These are phyloP conservation scores for Xestia c-nigrum DNA, from an alignment of 2,888 invertebrate genomes.

Conservation along the genomic window DNA sequence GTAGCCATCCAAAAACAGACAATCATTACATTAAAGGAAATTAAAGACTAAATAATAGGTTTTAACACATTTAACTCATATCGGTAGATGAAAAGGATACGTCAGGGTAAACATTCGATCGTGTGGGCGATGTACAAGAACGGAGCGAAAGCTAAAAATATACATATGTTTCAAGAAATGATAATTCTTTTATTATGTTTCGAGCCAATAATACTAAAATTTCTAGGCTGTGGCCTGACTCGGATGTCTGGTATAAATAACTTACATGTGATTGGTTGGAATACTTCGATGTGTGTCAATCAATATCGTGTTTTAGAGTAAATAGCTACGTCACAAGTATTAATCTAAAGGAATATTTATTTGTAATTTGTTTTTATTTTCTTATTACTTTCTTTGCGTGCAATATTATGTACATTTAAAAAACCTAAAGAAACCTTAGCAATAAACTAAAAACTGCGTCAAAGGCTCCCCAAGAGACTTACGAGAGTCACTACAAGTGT, in stretches of 20 bases:
- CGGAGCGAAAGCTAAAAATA: background rate
- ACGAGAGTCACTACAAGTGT: no score
- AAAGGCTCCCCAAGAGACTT: no score
- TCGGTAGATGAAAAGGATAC: background rate
- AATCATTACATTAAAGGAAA: background rate
- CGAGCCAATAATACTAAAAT: background rate
- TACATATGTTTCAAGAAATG: conserved; percentile 1
- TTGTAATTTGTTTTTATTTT: background rate
- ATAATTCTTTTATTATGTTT: background rate
- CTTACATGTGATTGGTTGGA: background rate
- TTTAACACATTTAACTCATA: background rate
- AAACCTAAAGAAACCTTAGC: no score
- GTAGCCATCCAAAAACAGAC: background rate
- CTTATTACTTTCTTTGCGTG: no score
- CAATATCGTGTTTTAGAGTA: background rate
- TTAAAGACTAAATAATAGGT: background rate
- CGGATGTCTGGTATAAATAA: conserved; percentile 16
- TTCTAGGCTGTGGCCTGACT: conserved; percentile 2
- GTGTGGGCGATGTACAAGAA: background rate
- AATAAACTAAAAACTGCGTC: no score
- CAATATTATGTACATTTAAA: no score
- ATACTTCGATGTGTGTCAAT: background rate
- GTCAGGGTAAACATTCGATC: background rate
- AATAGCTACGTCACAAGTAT: background rate
- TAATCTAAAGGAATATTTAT: background rate